These are phyloP conservation scores for Oxyteleia sp. DNA, from an alignment of 2,888 invertebrate genomes.

Conservation along the genomic window DNA sequence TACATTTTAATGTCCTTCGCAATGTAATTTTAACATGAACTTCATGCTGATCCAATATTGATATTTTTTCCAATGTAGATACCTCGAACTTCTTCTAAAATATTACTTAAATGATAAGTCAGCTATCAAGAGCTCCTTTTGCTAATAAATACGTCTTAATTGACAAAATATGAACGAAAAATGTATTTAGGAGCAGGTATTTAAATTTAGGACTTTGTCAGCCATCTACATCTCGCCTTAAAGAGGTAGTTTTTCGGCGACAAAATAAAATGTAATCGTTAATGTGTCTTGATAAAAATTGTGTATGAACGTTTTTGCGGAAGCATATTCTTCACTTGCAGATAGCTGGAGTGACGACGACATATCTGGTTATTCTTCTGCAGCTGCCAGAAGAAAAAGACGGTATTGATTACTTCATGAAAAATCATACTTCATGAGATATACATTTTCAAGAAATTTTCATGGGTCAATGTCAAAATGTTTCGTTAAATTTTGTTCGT, in stretches of 20 bases:
- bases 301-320: constrained; percentile 7
- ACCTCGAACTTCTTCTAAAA: no score
- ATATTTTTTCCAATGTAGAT: no score
- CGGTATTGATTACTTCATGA: constrained; percentile 53
- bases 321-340: constrained; percentile 72
- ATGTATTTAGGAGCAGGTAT: no score
- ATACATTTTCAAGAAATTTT: constrained; percentile 29
- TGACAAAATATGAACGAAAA: no score
- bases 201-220: no score
- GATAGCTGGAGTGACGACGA: constrained; percentile 81
- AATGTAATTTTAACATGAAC: no score
- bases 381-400: constrained; percentile 78
- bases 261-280: constrained; percentile 1
- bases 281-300: constrained; percentile 24
- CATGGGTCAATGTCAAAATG: constrained; percentile 3
- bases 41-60: no score
- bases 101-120: no score
- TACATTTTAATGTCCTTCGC: no score
- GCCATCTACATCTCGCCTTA: no score
- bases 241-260: neutral
- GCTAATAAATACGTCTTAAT: no score
- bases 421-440: constrained; percentile 36
- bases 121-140: no score
- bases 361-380: constrained; percentile 84
- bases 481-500: constrained; percentile 6